Evolutionary conservation across 2,888 invertebrate genomes (phyloP), one percentile per base, ranked within the genome.

Genomic region (Hanleya hanleyi): DNA sequence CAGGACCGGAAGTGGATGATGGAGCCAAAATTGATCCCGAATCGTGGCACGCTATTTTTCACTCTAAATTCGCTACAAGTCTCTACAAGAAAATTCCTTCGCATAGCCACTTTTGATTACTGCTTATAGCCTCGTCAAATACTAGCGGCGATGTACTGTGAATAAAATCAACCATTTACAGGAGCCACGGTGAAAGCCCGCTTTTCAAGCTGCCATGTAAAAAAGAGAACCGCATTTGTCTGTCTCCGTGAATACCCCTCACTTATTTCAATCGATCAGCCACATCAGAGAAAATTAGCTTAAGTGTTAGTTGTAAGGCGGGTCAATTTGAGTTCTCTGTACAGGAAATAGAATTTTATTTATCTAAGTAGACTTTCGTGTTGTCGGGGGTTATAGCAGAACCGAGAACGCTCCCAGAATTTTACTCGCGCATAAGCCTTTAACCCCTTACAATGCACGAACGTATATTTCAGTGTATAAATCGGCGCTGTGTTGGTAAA

Each of bases 281-380:
- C 12, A 57, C 57, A 57, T 57, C 15, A 29, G 26, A 57, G 57
- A 57, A 57, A 57, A 57, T 57, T 57, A 57, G 57, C 57, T 32
- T 22, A 32, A 29, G 57, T 57, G 57, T 57, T 15, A 12, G 12
- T 57, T 57, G 57, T 57, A 57, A 37, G 35, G 15, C 1, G 26
- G 26, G 29, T 15, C 61, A 57, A 57, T 57, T 57, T 57, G 22
- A 29, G 22, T 64, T 64, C 37, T 37, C 35, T 64, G 35, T 35
- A 64, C 37, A 64, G 64, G 64, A 64, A 64, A 64, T 64, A 26
- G 37, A 37, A n/a, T 37, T 26, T 6, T 64, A 64, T 64, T 64
- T 64, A 64, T 64, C 64, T 35, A 37, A 64, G 64, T 64, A 64
- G 35, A 37, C 64, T 64, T 64, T 26, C 64, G n/a, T 64, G 64